These are phyloP conservation scores for Bradynema listronoti DNA, from an alignment of 1,140 invertebrate species.

Conservation along the genomic window DNA sequence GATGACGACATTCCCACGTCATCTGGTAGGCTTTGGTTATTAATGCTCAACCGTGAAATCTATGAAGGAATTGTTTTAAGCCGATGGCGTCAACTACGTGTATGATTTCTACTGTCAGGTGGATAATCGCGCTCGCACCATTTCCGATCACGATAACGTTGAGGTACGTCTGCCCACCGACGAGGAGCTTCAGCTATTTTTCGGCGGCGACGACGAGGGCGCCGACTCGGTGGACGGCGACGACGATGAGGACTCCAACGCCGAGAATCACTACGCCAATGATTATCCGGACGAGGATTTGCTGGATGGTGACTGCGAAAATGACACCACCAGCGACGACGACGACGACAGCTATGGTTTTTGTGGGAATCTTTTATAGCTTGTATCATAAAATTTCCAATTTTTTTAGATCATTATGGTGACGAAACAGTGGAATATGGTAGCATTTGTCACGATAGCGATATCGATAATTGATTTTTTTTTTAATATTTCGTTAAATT, in stretches of 20 bases:
- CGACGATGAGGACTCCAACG: constrained; percentile 40
- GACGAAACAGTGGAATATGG: constrained; percentile 2
- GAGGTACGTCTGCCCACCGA: constrained; percentile 25
- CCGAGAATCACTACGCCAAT: constrained; percentile 44
- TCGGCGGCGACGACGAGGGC: constrained; percentile 28
- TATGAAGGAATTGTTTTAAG: too few species aligned
- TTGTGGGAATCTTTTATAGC: constrained; percentile 1
- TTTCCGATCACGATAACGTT: neutral
- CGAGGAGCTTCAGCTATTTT: constrained; percentile 22
- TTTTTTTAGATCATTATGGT: constrained; percentile 8
- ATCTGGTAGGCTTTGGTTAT: too few species aligned
- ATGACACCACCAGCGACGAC: constrained; percentile 24
- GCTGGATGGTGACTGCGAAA: constrained; percentile 23
- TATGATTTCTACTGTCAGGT: constrained; percentile 32
- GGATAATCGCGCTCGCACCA: neutral
- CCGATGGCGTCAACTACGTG: constrained; percentile 33
- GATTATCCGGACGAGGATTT: constrained; percentile 46
- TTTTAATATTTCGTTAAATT: neutral
- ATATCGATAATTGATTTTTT: neutral
- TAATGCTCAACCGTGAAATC: too few species aligned
- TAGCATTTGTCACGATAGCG: neutral
- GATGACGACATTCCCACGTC: too few species aligned
- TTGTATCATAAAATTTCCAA: neutral
- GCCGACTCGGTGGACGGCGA: constrained; percentile 30
- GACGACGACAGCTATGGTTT: constrained; percentile 22